Evolutionary conservation across 2,797 vertebrate genomes (phyloP).

Genomic region (Coregonus sp.): DNA sequence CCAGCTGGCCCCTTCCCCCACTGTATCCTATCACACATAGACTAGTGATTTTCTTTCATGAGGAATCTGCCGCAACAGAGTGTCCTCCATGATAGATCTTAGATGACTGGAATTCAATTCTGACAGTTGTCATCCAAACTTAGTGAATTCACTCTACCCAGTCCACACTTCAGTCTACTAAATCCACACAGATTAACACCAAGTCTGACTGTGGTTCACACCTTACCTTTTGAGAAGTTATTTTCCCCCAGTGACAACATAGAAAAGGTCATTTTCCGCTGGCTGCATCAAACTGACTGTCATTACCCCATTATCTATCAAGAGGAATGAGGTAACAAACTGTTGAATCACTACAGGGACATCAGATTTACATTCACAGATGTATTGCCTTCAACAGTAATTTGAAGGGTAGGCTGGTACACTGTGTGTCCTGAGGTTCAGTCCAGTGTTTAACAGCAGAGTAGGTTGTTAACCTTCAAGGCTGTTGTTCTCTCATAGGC

Average conservation of each 20-base stretch:
- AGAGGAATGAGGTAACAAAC: conserved; percentile 23
- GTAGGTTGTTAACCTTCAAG: conserved; percentile 30
- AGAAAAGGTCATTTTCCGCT: conserved; percentile 22
- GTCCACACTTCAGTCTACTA: neutral
- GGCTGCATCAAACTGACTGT: conserved; percentile 81
- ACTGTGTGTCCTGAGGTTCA: conserved; percentile 47
- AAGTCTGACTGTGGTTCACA: neutral
- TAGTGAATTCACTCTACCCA: neutral
- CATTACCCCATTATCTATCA: conserved; percentile 56
- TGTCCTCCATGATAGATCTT: neutral
- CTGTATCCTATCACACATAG: neutral
- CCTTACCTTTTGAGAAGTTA: neutral
- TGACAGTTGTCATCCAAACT: conserved; percentile 1
- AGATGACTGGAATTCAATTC: neutral
- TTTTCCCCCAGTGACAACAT: neutral
- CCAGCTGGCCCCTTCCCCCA: neutral
- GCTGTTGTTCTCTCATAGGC: conserved; percentile 71
- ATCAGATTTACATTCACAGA: conserved; percentile 25
- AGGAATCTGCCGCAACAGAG: no score
- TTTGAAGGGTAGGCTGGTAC: conserved; percentile 48
- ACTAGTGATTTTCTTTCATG: no score
- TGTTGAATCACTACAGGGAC: conserved; percentile 49
- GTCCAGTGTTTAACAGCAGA: neutral
- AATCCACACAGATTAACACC: neutral
- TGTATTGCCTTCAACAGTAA: conserved; percentile 24